A percentile compares a stretch with the other conserved stretches of the same genome.
Conservation (phyloP, 1,140 invertebrate species). For the Acromyrmex heyeri region DNA sequence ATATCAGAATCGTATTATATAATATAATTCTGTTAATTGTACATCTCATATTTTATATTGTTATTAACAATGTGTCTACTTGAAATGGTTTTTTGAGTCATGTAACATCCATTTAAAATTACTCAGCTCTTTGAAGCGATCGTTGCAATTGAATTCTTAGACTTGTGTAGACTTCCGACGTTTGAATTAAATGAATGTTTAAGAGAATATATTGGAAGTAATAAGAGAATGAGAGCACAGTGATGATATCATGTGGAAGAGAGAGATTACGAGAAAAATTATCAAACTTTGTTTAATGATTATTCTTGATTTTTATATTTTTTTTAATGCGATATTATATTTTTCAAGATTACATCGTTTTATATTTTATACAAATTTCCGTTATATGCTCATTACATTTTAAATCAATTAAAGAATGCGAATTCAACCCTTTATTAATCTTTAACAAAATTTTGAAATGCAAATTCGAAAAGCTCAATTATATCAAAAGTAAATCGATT, state of each 20-base stretch:
- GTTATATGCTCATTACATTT: neutral
- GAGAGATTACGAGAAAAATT: neutral
- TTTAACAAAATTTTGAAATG: neutral
- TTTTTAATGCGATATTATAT: neutral
- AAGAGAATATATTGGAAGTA: neutral
- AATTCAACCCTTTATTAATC: constrained; percentile 13
- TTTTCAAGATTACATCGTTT: neutral
- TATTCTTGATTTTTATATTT: constrained; percentile 7
- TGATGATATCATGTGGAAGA: neutral
- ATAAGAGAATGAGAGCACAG: neutral
- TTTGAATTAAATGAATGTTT: neutral
- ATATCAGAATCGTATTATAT: neutral
- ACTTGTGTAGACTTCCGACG: neutral
- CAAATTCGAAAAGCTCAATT: neutral
- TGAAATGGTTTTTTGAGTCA: neutral
- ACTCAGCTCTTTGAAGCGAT: neutral
- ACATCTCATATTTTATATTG: neutral
- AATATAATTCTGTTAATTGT: neutral
- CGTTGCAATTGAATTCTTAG: neutral
- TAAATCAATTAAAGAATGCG: neutral
- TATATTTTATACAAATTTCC: neutral
- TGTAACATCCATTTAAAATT: neutral
- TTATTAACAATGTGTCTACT: neutral
- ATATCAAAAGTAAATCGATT: neutral
- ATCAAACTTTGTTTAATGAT: neutral